A percentile compares a stretch with the other conserved stretches of the same genome.
Conservation (phyloP, 2,888 invertebrate genomes). For the Sylvicola cinctus region DNA sequence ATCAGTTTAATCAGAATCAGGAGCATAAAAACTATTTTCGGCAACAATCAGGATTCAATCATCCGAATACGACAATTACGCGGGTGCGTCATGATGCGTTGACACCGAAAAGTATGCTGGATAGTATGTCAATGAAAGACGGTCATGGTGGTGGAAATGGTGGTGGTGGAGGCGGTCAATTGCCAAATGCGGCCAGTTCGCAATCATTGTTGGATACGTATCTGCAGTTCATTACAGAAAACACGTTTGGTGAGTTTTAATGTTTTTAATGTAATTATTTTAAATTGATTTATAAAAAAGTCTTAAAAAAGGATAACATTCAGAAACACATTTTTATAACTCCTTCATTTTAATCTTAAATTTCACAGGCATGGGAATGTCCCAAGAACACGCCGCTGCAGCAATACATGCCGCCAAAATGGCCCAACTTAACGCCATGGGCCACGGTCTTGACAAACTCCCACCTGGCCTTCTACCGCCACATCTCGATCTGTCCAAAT, state of each 20-base stretch:
- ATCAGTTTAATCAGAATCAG: too few relatives aligned
- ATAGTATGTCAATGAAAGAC: slow-evolving; percentile 31
- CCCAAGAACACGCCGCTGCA: slow-evolving; percentile 46
- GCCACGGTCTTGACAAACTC: slow-evolving; percentile 32
- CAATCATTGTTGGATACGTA: slow-evolving; percentile 73
- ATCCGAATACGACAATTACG: slow-evolving; percentile 42
- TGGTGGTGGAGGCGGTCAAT: slow-evolving; percentile 42
- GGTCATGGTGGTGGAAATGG: too few relatives aligned
- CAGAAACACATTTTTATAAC: too few relatives aligned
- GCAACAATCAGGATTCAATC: slow-evolving; percentile 17
- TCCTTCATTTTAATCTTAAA: not conserved
- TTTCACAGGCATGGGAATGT: slow-evolving; percentile 31
- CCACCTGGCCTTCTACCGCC: slow-evolving; percentile 24
- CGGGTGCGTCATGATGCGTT: slow-evolving; percentile 41
- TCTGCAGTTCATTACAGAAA: slow-evolving; percentile 71
- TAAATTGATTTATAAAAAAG: too few relatives aligned
- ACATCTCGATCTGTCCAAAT: slow-evolving; percentile 23
- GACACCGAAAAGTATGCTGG: slow-evolving; percentile 39
- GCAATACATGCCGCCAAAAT: slow-evolving; percentile 60
- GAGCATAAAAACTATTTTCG: too few relatives aligned
- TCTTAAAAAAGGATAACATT: too few relatives aligned
- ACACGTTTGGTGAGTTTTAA: slow-evolving; percentile 39
- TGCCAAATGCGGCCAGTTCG: slow-evolving; percentile 47
- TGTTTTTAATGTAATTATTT: slow-evolving; percentile 2
- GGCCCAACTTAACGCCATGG: slow-evolving; percentile 53